Evolutionary conservation across 2,113 vertebrate genomes (phyloP).

Genomic region (Vimba vimba): DNA sequence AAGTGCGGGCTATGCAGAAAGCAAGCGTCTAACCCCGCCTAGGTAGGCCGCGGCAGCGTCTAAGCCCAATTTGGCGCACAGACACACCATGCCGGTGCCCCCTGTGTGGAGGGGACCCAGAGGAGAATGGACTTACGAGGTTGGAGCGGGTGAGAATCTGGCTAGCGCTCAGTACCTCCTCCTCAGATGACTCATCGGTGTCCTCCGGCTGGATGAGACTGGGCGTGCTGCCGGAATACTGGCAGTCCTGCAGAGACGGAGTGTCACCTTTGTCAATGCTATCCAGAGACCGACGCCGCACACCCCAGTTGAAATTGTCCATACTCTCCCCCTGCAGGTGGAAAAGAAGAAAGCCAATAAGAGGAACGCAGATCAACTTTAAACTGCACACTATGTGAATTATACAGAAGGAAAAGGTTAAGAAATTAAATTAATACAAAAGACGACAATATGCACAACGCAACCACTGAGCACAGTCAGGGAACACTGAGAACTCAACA

Average conservation of each 20-base stretch:
- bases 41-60: constrained; percentile 42
- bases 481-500: constrained; percentile 10
- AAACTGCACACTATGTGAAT: not conserved
- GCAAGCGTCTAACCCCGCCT: constrained; percentile 73
- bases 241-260: constrained; percentile 92
- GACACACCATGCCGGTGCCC: constrained; percentile 71
- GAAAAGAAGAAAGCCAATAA: not conserved
- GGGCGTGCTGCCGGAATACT: constrained; percentile 92
- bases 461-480: constrained; percentile 4
- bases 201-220: constrained; percentile 98
- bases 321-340: constrained; percentile 93
- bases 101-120: constrained; percentile 59
- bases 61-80: constrained; percentile 57
- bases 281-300: constrained; percentile 94
- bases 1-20: constrained; percentile 68
- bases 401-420: not conserved
- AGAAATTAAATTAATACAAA: not conserved
- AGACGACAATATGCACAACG: not conserved
- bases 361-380: not conserved
- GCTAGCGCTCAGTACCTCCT: constrained; percentile 95
- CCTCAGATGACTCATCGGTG: constrained; percentile 97
- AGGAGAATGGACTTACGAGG: constrained; percentile 80
- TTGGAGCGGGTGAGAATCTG: constrained; percentile 92
- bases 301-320: constrained; percentile 99
- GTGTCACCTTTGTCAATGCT: constrained; percentile 99